Percentiles rank a stretch among this genome's conserved stretches.
Conservation (phyloP, 2,888 invertebrate genomes). For the Eupithecia dodoneata region DNA sequence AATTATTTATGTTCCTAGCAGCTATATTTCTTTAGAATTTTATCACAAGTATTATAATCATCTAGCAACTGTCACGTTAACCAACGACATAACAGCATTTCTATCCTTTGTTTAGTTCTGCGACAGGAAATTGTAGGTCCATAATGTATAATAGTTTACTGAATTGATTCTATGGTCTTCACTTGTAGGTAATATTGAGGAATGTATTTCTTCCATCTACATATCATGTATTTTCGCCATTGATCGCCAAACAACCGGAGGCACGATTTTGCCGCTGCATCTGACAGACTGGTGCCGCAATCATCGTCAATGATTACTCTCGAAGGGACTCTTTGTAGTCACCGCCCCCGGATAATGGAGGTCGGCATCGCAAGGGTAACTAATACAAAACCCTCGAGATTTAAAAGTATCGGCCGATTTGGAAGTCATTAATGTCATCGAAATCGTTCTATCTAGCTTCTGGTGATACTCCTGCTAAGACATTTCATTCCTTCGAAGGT, state of each 20-base stretch:
- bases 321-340: slow-evolving; percentile 69
- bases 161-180: neutral
- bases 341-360: slow-evolving; percentile 70
- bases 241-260: slow-evolving; percentile 55
- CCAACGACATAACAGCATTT: slow-evolving; percentile 26
- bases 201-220: neutral
- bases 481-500: slow-evolving; percentile 52
- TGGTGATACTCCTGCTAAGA: slow-evolving; percentile 52
- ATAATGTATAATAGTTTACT: neutral
- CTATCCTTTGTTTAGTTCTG: slow-evolving; percentile 9
- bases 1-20: slow-evolving; percentile 43
- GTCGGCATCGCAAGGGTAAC: slow-evolving; percentile 60
- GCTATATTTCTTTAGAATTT: slow-evolving; percentile 41
- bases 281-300: slow-evolving; percentile 60
- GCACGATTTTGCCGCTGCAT: slow-evolving; percentile 51
- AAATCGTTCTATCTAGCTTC: slow-evolving; percentile 73
- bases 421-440: slow-evolving; percentile 80
- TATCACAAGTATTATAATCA: slow-evolving; percentile 43
- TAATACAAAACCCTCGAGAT: slow-evolving; percentile 67
- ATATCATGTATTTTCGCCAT: slow-evolving; percentile 19
- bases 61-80: slow-evolving; percentile 40
- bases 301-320: slow-evolving; percentile 70
- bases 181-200: neutral
- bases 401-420: slow-evolving; percentile 69
- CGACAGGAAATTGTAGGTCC: slow-evolving; percentile 1